phyloP scores from a whole-genome alignment of 2,113 vertebrate genomes.

The Strigops habroptila region DNA sequence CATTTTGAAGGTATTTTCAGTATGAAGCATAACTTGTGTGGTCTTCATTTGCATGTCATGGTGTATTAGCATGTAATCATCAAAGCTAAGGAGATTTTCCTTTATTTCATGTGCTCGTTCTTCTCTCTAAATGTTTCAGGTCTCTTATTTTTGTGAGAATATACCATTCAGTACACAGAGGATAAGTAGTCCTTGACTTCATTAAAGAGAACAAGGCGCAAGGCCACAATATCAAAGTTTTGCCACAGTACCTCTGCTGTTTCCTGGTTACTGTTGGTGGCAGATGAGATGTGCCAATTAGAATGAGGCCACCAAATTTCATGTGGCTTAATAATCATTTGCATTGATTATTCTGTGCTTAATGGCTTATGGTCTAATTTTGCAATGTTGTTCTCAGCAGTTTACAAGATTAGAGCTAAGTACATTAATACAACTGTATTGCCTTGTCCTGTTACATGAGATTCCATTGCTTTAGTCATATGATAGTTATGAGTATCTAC shows the following conservation, averaged over 20 bases:
- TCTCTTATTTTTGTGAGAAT: background rate
- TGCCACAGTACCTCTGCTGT: background rate
- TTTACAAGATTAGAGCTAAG: background rate
- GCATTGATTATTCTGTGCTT: background rate
- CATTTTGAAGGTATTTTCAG: background rate
- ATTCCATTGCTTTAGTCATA: background rate
- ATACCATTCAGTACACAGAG: background rate
- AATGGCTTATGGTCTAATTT: background rate
- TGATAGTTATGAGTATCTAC: background rate
- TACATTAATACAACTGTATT: background rate
- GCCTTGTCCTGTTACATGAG: background rate
- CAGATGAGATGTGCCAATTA: background rate
- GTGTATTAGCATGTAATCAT: background rate
- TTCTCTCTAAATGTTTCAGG: background rate
- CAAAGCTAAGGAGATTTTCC: background rate
- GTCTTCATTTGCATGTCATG: background rate
- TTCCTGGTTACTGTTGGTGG: background rate
- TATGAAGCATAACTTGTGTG: background rate
- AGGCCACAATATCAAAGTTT: background rate
- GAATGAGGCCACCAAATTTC: background rate
- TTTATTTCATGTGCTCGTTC: background rate
- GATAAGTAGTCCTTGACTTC: background rate
- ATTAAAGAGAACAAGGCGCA: background rate
- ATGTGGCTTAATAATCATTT: background rate
- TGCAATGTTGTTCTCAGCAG: background rate